Base-by-base conservation (phyloP, 2,797 vertebrate species). In the Gallinago solitaria region DNA sequence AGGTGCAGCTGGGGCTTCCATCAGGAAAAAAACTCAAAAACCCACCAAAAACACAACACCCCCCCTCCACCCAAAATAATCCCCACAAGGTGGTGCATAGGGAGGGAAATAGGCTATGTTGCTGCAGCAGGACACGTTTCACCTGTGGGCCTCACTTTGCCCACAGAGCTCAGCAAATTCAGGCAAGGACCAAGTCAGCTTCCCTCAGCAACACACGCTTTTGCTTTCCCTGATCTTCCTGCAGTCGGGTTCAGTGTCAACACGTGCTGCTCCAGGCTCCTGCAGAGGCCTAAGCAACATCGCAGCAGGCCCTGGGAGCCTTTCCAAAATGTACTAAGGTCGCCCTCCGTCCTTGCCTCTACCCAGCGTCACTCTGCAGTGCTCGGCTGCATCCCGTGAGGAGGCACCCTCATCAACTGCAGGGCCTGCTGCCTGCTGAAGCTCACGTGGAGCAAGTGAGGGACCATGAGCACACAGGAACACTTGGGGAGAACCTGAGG, bases 401-500 rank as follows among this genome's bases (percentile, higher is more conserved):
- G 53, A n/a, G 0, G 0, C 27, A 21, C 16, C 0, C 0, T 21
- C 0, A 0, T 73, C 30, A 7, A 27, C 27, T 8, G 2, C 1
- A 3, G 68, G 43, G 27, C 68, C 37, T 18, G 16, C 37, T 2
- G 12, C 45, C 41, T n/a, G 77, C 69, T 9, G 3, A 48, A 74
- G 61, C 35, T 71, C 0, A 0, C 27, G 0, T 1, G 6, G 54
- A 56, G 43, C 32, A 69, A 15, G 8, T 7, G 33, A 48, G 15
- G 11, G 54, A 32, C 33, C 11, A 0, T 10, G 28, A 50, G 20
- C 56, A n/a, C 0, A 3, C 21, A 32, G 37, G 21, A 69, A 43
- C 77, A 53, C 5, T 1, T 0, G 17, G 43, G 14, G 13, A 13
- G 11, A 59, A 20, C 21, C 35, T 2, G 1, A 20, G 65, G 70